Evolutionary conservation across 1,140 invertebrate genomes (phyloP).

Genomic region (Drosophila ercepeae): DNA sequence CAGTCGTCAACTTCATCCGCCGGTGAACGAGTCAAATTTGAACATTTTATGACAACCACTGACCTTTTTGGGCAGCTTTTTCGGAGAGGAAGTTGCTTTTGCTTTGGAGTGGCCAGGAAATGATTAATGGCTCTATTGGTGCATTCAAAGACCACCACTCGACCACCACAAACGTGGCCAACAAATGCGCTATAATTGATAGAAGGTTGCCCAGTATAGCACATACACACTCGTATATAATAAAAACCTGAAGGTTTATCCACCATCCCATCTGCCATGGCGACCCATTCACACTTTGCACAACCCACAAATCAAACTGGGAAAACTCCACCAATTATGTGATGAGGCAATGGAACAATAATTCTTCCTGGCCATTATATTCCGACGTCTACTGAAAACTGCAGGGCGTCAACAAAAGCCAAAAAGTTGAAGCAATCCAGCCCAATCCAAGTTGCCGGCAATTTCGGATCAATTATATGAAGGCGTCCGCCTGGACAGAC

Average conservation of each 20-base stretch:
- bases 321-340: conserved; percentile 54
- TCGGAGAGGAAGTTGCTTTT: conserved; percentile 39
- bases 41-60: conserved; percentile 60
- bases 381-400: conserved; percentile 40
- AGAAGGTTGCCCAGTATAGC: conserved; percentile 16
- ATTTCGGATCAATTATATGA: conserved; percentile 71
- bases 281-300: conserved; percentile 40
- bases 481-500: conserved; percentile 32
- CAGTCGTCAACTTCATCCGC: conserved; percentile 30
- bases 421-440: conserved; percentile 61
- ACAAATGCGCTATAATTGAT: conserved; percentile 23
- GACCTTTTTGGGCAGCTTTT: conserved; percentile 47
- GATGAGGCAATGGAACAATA: conserved; percentile 62
- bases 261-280: conserved; percentile 12
- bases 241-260: conserved; percentile 23
- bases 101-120: conserved; percentile 57
- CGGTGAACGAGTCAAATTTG: conserved; percentile 52
- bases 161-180: conserved; percentile 13
- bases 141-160: conserved; percentile 16
- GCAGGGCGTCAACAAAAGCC: conserved; percentile 63
- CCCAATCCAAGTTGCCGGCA: conserved; percentile 55
- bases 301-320: conserved; percentile 53
- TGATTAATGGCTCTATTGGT: conserved; percentile 64
- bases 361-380: conserved; percentile 62
- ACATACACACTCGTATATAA: background rate